Conservation (phyloP, 2,797 vertebrate species). For the Carcharodon carcharias region DNA sequence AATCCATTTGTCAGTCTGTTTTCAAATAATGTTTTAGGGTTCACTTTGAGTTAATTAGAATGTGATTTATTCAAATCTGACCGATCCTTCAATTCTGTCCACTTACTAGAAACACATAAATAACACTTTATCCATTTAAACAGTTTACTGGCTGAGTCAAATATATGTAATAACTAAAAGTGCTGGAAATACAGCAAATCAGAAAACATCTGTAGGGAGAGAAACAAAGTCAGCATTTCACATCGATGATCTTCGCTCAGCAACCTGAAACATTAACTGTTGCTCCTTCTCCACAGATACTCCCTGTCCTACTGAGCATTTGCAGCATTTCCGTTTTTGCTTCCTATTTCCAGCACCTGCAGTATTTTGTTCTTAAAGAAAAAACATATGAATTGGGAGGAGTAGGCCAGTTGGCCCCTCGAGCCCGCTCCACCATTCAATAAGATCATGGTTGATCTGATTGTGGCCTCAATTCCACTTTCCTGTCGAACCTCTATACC, state of each 20-base stretch:
- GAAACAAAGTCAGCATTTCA: neutral
- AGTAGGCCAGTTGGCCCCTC: too few relatives aligned
- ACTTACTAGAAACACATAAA: neutral
- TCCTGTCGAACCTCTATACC: too few relatives aligned
- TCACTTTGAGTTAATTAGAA: neutral
- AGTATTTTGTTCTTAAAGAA: neutral
- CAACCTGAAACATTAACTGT: neutral
- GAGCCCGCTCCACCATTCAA: too few relatives aligned
- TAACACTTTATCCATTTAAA: neutral
- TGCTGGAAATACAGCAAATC: neutral
- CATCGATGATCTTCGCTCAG: neutral
- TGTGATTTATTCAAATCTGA: neutral
- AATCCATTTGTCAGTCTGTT: neutral
- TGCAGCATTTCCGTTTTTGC: too few relatives aligned
- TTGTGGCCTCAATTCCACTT: too few relatives aligned
- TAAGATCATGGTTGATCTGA: too few relatives aligned
- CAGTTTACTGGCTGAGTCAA: neutral
- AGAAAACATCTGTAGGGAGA: neutral
- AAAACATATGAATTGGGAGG: too few relatives aligned
- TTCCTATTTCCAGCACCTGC: neutral
- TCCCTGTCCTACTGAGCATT: neutral
- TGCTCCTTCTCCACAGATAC: neutral
- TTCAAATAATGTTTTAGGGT: neutral
- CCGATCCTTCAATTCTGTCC: neutral
- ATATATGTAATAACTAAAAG: neutral